phyloP scores from a whole-genome alignment of 2,797 vertebrate genomes.

The Pipistrellus pygmaeus region DNA sequence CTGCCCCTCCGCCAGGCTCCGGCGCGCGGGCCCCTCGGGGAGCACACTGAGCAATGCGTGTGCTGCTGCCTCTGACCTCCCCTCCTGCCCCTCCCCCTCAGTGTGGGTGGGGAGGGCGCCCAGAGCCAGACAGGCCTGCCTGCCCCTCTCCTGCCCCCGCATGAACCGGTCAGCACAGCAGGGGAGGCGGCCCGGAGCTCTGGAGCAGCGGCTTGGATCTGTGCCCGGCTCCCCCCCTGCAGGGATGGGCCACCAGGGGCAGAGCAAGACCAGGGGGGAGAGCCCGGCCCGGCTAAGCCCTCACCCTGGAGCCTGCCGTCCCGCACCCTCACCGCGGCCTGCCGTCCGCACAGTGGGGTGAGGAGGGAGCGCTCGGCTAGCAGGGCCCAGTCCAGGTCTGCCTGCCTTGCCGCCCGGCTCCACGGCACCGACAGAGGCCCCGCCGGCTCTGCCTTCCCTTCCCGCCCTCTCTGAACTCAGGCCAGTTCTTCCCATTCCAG shows the following conservation, averaged over 20 bases:
- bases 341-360: not conserved
- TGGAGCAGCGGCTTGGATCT: not conserved
- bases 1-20: not conserved
- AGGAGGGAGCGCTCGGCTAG: not conserved
- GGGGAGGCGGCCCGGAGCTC: not conserved
- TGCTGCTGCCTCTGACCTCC: not conserved
- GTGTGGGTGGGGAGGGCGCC: not conserved
- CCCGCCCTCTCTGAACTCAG: not conserved
- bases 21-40: rapidly evolving
- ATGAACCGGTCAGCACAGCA: not conserved
- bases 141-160: rapidly evolving
- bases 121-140: not conserved
- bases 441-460: not conserved
- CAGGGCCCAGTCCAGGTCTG: not conserved
- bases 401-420: not conserved
- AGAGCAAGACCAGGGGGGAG: not conserved
- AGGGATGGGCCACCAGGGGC: rapidly evolving
- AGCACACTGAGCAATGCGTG: rapidly evolving
- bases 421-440: rapidly evolving
- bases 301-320: not conserved
- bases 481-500: too few species aligned
- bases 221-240: not conserved
- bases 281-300: rapidly evolving
- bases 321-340: not conserved
- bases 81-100: rapidly evolving